Evolutionary conservation across 92 coral and sea anemone genomes (phyloP), one percentile per base, ranked within the genome.

Genomic region (Umimayanthus chanpuru): DNA sequence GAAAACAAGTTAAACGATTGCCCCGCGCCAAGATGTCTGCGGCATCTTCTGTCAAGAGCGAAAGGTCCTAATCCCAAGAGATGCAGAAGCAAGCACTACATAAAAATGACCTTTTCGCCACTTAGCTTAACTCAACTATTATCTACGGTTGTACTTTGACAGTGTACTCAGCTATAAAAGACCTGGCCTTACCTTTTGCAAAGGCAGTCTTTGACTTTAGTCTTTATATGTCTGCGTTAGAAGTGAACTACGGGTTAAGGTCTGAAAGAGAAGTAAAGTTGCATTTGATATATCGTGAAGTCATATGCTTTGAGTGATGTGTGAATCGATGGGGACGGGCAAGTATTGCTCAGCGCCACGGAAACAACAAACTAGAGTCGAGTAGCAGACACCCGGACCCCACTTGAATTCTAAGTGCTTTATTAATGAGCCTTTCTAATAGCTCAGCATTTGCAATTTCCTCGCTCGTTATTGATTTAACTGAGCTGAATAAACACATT

Each of bases 11-110:
- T 71, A 28, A 53, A 83, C 30, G 43, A 83, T 72, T 83, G 87
- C 41, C 87, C 78, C 87, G 87, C 87, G 87, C 87, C 87, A 70
- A 4, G 0, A 47, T 41, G 87, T 83, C 87, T 83, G 87, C 87
- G 77, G 87, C 26, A 18, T 10, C 58, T 44, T 68, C 65, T 70
- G 20, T 25, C 29, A 5, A 82, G 12, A 82, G 58, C 15, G 41
- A 82, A 67, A 23, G 65, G 38, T 1, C 21, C 15, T 7, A 70
- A 44, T 83, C 87, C 79, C 87, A 68, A 0, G 87, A 71, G 87
- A 74, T 28, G 4, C 14, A 20, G 41, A 49, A 14, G 21, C 25
- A 39, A 68, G 28, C 9, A 10, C 72, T 41, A 20, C n/a, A 47
- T n/a, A 11, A 43, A 53, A 29, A n/a, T 26, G 41, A 26, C 67